Base-by-base conservation (phyloP, 2,888 invertebrate species). In the Heteropelma amictum region DNA sequence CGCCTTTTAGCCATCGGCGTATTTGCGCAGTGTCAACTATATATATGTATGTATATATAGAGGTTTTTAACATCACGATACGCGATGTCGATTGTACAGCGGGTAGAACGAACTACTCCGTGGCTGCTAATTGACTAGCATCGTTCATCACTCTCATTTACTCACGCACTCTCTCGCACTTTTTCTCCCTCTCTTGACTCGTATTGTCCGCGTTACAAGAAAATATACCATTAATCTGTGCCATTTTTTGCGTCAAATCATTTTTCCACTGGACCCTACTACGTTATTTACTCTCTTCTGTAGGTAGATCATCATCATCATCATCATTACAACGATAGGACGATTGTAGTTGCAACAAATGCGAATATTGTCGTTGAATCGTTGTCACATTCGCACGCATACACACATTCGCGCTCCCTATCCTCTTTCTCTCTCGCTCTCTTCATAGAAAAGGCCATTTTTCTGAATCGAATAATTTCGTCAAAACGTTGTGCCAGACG, bases 71-170 rank as follows among this genome's bases (percentile, higher is more conserved):
- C 70, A 70, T 65, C 60, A 61, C 70, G 54, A 61, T 45, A 64
- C 73, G 63, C 53, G 53, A 64, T 69, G 42, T 64, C 33, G 53
- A 64, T 40, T 30, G 40, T 54, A 69, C 58, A 33, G 35, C 19
- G 71, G 65, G 71, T 60, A 63, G 54, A 49, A 53, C 64, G 76
- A 77, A 78, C 79, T 79, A 78, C 78, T 74, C 77, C 79, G 83
- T 79, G 81, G 82, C 83, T 86, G 84, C 84, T 88, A 86, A 88
- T 87, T 89, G 88, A 89, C 88, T 89, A 89, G 88, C 86, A 88
- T 88, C 88, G 86, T 89, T 87, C 86, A 88, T 88, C 87, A 87
- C 85, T 85, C 83, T 82, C 81, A 79, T 83, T 81, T 81, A 65
- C 77, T 79, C 68, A 56, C 63, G 63, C 45, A 23, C 35, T 14